These are phyloP conservation scores for Pseudomyrmex flavicornis DNA, from an alignment of 1,140 invertebrate genomes.

Conservation along the genomic window DNA sequence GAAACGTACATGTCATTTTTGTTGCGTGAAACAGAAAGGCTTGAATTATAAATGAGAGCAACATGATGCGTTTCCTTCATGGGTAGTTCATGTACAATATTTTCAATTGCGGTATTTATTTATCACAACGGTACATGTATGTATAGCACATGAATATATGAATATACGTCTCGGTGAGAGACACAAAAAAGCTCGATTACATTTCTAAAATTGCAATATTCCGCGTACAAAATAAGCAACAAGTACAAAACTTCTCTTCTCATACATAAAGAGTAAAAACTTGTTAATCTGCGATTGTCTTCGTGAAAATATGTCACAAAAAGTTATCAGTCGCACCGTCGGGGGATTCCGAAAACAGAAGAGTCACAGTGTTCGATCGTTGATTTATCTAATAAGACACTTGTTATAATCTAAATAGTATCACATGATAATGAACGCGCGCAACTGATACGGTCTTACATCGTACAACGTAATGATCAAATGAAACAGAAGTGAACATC, in stretches of 20 bases:
- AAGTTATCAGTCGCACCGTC: too few species aligned
- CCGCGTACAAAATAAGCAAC: not conserved
- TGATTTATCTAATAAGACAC: too few species aligned
- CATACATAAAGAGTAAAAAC: too few species aligned
- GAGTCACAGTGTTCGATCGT: too few species aligned
- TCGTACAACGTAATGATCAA: not conserved
- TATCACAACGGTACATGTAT: too few species aligned
- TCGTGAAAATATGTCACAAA: too few species aligned
- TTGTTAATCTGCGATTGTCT: too few species aligned
- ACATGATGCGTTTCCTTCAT: not conserved
- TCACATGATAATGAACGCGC: conserved; percentile 3
- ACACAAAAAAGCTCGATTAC: not conserved
- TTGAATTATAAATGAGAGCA: conserved; percentile 5
- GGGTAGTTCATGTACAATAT: too few species aligned
- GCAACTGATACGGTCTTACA: not conserved
- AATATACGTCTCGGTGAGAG: not conserved
- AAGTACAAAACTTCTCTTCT: too few species aligned
- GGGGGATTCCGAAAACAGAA: too few species aligned
- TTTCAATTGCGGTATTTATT: too few species aligned
- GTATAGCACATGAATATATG: conserved; percentile 7
- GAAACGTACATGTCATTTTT: not conserved
- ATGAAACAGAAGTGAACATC: conserved; percentile 17
- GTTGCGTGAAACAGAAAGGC: not conserved
- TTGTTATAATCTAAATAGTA: not conserved
- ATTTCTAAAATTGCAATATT: not conserved